Percentiles rank a stretch among this genome's conserved stretches.
phyloP scores from a whole-genome alignment of 2,888 invertebrate species.

The Mythimna pallens region DNA sequence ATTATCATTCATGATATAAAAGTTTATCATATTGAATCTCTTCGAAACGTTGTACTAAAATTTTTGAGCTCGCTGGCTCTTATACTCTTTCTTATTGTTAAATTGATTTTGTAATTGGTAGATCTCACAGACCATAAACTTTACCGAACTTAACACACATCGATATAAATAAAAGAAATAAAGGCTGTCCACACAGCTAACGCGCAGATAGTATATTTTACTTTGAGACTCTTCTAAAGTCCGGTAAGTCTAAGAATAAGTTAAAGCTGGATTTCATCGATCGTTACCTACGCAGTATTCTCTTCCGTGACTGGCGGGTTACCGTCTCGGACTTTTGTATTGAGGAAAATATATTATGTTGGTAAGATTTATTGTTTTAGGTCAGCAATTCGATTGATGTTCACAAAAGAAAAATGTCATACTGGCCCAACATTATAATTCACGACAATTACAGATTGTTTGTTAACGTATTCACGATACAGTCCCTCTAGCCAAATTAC shows the following conservation, averaged over 20 bases:
- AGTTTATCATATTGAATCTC: too few species aligned
- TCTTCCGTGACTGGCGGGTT: not conserved
- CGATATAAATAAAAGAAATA: not conserved
- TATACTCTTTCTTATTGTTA: too few species aligned
- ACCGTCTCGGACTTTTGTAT: not conserved
- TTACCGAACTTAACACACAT: not conserved
- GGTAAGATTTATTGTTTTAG: too few species aligned
- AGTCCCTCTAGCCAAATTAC: too few species aligned
- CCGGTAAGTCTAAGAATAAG: slow-evolving; percentile 11
- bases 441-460: too few species aligned
- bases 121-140: too few species aligned
- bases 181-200: not conserved
- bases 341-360: not conserved
- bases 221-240: slow-evolving; percentile 2
- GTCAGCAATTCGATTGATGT: not conserved
- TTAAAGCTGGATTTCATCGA: slow-evolving; percentile 26
- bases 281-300: slow-evolving; percentile 5
- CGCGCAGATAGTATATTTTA: not conserved
- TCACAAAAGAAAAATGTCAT: not conserved
- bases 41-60: too few species aligned
- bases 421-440: too few species aligned
- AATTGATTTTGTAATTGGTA: too few species aligned
- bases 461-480: too few species aligned
- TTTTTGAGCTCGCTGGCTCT: too few species aligned
- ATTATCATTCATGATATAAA: too few species aligned